phyloP scores from a whole-genome alignment of 2,888 invertebrate genomes.

The Lasioglossum oenotherae region DNA sequence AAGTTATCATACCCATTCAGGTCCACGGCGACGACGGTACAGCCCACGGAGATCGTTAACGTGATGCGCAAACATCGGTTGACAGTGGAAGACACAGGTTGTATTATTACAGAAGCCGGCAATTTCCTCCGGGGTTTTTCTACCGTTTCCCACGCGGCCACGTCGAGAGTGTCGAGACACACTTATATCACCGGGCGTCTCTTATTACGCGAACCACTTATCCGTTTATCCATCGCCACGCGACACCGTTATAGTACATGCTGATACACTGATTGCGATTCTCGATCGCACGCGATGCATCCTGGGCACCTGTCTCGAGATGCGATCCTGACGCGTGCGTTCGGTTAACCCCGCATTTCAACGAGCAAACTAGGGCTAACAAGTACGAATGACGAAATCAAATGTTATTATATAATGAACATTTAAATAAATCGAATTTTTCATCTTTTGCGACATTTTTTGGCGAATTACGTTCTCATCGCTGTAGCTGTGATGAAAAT shows the following conservation, averaged over 20 bases:
- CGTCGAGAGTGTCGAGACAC: conserved; percentile 8
- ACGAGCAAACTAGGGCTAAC: not conserved
- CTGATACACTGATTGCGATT: not conserved
- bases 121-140: conserved; percentile 16
- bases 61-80: conserved; percentile 45
- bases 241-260: not conserved
- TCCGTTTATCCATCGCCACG: conserved; percentile 43
- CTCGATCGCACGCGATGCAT: not conserved
- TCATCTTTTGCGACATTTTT: too few species aligned
- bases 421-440: too few species aligned
- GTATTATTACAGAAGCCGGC: conserved; percentile 13
- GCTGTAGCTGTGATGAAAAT: too few species aligned
- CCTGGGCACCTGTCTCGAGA: not conserved
- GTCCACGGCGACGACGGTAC: conserved; percentile 44
- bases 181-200: conserved; percentile 44
- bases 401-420: too few species aligned
- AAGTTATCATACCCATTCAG: conserved; percentile 59
- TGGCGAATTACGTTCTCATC: too few species aligned
- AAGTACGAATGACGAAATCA: too few species aligned
- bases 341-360: not conserved
- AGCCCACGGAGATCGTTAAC: conserved; percentile 59
- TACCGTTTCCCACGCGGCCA: conserved; percentile 31
- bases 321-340: not conserved
- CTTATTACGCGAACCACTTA: conserved; percentile 8
- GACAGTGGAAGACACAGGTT: conserved; percentile 40